Evolutionary conservation across 2,113 vertebrate genomes (phyloP).

Genomic region (Rousettus leschenaultii): DNA sequence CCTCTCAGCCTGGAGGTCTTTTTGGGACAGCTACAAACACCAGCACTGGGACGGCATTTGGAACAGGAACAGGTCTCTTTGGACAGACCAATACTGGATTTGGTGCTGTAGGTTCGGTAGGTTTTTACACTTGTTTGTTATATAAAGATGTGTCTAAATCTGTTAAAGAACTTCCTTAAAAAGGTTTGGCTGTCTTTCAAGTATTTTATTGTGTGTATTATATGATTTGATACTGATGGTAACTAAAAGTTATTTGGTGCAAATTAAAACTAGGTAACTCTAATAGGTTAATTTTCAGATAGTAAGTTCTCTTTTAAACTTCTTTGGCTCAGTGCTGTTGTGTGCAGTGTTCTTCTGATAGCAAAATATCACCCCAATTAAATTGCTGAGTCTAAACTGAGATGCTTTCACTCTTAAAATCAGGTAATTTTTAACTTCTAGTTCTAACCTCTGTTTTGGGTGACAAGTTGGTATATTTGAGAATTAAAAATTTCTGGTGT

Average conservation of each 20-base stretch:
- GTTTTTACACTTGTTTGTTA: constrained; percentile 51
- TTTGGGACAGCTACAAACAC: constrained; percentile 93
- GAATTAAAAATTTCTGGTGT: not conserved
- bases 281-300: constrained; percentile 20
- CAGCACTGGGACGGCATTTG: constrained; percentile 90
- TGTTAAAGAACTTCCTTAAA: constrained; percentile 9
- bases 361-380: not conserved
- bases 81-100: constrained; percentile 90
- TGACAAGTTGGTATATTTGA: not conserved
- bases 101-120: constrained; percentile 91
- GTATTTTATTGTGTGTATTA: not conserved
- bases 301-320: not conserved
- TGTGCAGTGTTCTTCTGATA: constrained; percentile 3
- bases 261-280: not conserved
- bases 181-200: not conserved
- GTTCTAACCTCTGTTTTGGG: not conserved
- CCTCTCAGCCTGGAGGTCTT: constrained; percentile 88
- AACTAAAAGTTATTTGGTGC: not conserved
- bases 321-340: not conserved
- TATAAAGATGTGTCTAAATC: not conserved
- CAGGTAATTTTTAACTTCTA: not conserved
- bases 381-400: constrained; percentile 12
- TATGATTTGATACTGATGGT: not conserved
- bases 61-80: constrained; percentile 89
- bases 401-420: not conserved